phyloP scores from a whole-genome alignment of 2,113 vertebrate genomes.

The Sinocyclocheilus grahami region DNA sequence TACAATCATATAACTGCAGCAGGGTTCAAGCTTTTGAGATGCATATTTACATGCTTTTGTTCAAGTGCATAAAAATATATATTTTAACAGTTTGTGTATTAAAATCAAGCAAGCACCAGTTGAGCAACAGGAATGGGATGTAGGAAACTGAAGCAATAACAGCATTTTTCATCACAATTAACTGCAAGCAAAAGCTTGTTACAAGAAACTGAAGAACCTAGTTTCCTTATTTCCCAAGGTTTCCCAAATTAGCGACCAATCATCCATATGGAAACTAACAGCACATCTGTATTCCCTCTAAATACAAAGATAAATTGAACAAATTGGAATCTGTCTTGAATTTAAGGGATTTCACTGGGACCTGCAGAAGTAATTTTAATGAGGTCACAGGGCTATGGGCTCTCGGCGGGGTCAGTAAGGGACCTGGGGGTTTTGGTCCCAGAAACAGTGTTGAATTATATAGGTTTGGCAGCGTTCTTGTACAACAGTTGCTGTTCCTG shows the following conservation, averaged over 20 bases:
- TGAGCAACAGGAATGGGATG: not conserved
- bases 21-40: not conserved
- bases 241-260: not conserved
- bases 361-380: conserved; percentile 65
- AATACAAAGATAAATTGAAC: conserved; percentile 37
- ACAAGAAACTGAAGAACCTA: conserved; percentile 15
- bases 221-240: not conserved
- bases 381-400: conserved; percentile 66
- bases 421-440: conserved; percentile 50
- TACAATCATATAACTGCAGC: not conserved
- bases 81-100: not conserved
- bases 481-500: conserved; percentile 68
- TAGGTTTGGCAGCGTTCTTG: conserved; percentile 68
- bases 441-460: conserved; percentile 65
- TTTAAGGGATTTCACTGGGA: conserved; percentile 35
- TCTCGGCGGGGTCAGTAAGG: conserved; percentile 63
- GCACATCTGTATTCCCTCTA: conserved; percentile 7
- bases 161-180: not conserved
- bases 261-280: conserved; percentile 5
- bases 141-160: not conserved
- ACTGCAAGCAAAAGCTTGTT: not conserved
- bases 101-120: not conserved
- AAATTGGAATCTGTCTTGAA: conserved; percentile 41
- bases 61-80: not conserved
- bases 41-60: not conserved